phyloP scores from a whole-genome alignment of 2,113 vertebrate genomes.

The Hippocampus barbouri region DNA sequence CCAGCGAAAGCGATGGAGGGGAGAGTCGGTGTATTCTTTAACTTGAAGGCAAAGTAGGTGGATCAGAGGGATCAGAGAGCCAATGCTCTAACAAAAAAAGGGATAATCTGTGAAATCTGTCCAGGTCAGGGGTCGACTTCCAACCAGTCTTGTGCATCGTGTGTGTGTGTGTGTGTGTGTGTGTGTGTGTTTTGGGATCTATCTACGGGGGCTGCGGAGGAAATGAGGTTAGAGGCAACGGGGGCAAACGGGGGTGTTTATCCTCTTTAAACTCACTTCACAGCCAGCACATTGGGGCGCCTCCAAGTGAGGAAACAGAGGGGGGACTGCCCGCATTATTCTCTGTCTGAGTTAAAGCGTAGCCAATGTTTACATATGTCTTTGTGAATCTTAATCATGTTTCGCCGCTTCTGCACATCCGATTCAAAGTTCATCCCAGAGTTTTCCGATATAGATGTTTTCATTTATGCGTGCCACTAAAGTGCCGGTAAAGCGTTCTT shows the following conservation, averaged over 20 bases:
- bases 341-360: slow-evolving; percentile 23
- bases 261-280: slow-evolving; percentile 63
- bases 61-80: slow-evolving; percentile 57
- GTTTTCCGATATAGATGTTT: not conserved
- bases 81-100: slow-evolving; percentile 74
- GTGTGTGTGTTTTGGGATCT: slow-evolving; percentile 68
- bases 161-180: slow-evolving; percentile 34
- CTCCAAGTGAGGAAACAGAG: slow-evolving; percentile 41
- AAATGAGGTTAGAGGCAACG: slow-evolving; percentile 76
- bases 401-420: not conserved
- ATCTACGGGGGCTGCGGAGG: slow-evolving; percentile 75
- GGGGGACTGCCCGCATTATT: not conserved
- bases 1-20: slow-evolving; percentile 72
- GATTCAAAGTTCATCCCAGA: not conserved
- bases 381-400: slow-evolving; percentile 50
- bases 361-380: slow-evolving; percentile 46
- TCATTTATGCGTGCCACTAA: not conserved
- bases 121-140: slow-evolving; percentile 87
- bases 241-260: slow-evolving; percentile 63
- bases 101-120: slow-evolving; percentile 92
- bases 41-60: slow-evolving; percentile 82
- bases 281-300: slow-evolving; percentile 48
- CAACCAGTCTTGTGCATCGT: slow-evolving; percentile 78
- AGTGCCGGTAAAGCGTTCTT: too few species aligned
- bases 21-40: slow-evolving; percentile 75